Conservation (phyloP, 2,888 invertebrate species). For the Ryuthela nishihirai region DNA sequence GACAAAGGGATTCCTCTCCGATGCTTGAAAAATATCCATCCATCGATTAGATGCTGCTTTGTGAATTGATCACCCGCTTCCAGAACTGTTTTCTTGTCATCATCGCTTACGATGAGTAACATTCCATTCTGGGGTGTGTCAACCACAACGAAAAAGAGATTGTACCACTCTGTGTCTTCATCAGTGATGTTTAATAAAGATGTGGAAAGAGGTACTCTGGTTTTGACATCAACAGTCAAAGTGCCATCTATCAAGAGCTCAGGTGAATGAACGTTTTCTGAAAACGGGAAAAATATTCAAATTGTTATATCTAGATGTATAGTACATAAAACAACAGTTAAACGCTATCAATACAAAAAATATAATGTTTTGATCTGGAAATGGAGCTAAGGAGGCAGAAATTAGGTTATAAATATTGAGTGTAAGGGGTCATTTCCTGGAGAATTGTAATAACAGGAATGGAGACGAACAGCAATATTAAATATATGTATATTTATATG, state of each 20-base stretch:
- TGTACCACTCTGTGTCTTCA: slow-evolving; percentile 15
- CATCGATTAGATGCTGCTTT: slow-evolving; percentile 12
- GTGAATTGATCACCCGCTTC: slow-evolving; percentile 20
- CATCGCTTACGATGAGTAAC: slow-evolving; percentile 11
- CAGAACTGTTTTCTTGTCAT: slow-evolving; percentile 4
- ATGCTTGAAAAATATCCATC: slow-evolving; percentile 28
- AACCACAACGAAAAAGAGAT: slow-evolving; percentile 1
- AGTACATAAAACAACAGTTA: background rate
- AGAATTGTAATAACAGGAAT: no score
- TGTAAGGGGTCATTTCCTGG: no score
- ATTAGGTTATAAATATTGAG: no score
- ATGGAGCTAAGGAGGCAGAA: no score
- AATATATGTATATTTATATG: no score
- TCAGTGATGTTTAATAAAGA: slow-evolving; percentile 13
- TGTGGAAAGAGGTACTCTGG: slow-evolving; percentile 5
- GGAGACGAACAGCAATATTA: no score
- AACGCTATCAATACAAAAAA: background rate
- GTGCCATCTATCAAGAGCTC: background rate
- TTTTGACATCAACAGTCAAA: slow-evolving; percentile 4
- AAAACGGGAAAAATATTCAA: slow-evolving; percentile 6
- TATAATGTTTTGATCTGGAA: background rate
- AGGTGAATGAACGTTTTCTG: slow-evolving; percentile 10
- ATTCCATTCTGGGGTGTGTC: slow-evolving; percentile 6
- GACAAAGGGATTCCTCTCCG: slow-evolving; percentile 5
- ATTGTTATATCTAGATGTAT: background rate